Percentiles rank a stretch among this genome's conserved stretches.
Evolutionary conservation across 2,113 vertebrate genomes (phyloP).

Genomic region (Hassar affinis): DNA sequence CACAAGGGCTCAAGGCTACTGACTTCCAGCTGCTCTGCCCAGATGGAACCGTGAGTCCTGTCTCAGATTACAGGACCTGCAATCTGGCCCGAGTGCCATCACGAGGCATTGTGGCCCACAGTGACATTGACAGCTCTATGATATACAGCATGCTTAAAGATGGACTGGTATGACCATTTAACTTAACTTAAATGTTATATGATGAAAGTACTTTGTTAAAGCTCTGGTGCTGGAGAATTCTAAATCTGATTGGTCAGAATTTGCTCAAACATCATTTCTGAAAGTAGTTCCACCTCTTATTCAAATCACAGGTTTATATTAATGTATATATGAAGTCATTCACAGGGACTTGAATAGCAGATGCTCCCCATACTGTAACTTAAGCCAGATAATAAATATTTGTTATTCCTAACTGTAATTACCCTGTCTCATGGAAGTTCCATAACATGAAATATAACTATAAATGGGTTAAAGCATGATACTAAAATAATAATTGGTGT

Average conservation of each 20-base stretch:
- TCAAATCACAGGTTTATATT: neutral
- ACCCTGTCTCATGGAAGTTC: neutral
- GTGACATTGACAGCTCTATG: slow-evolving; percentile 63
- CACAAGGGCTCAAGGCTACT: slow-evolving; percentile 60
- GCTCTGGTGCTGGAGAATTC: neutral
- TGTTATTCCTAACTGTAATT: neutral
- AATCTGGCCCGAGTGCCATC: slow-evolving; percentile 82
- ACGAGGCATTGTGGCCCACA: slow-evolving; percentile 78
- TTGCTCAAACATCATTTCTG: neutral
- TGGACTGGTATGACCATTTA: slow-evolving; percentile 76
- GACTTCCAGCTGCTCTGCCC: slow-evolving; percentile 86
- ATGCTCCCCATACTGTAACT: neutral
- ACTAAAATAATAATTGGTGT: neutral
- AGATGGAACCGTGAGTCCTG: slow-evolving; percentile 71
- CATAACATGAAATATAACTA: neutral
- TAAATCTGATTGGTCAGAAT: neutral
- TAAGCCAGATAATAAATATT: neutral
- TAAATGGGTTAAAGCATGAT: neutral
- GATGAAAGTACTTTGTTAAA: neutral
- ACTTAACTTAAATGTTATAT: neutral
- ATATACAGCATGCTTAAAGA: slow-evolving; percentile 80
- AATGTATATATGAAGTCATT: neutral
- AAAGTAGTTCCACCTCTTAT: neutral
- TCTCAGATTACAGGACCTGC: slow-evolving; percentile 78
- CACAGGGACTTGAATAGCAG: neutral